A percentile compares a stretch with the other conserved stretches of the same genome.
Conservation (phyloP, 2,113 vertebrate genomes). For the Cairina moschata region DNA sequence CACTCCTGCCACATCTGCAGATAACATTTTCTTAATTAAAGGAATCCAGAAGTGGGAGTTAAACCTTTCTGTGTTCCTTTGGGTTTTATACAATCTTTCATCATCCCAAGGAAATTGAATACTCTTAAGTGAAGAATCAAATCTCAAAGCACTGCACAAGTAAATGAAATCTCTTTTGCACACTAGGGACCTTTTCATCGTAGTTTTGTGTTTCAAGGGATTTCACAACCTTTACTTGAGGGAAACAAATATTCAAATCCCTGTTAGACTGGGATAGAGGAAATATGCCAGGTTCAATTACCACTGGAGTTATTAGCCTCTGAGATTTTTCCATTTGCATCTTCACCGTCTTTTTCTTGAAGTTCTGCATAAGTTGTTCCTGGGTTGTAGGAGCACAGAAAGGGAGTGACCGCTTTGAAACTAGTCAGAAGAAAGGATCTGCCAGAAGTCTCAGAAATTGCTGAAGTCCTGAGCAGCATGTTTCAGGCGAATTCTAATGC, state of each 20-base stretch:
- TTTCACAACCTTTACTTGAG: slow-evolving; percentile 62
- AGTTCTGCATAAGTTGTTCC: not conserved
- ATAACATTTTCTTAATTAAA: not conserved
- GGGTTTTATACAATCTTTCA: slow-evolving; percentile 45
- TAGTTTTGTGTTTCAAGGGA: slow-evolving; percentile 57
- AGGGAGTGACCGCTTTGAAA: not conserved
- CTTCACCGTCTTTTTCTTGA: not conserved
- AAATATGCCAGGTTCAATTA: slow-evolving; percentile 59
- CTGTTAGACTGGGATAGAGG: slow-evolving; percentile 37
- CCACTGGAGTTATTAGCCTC: not conserved
- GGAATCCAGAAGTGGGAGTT: slow-evolving; percentile 20
- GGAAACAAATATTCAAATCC: slow-evolving; percentile 71
- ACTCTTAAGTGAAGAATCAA: slow-evolving; percentile 47
- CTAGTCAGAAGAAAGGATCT: not conserved
- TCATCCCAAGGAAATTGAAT: slow-evolving; percentile 39
- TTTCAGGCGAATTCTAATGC: not conserved
- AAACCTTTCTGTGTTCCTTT: slow-evolving; percentile 33
- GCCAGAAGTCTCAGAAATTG: not conserved
- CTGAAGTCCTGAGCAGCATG: not conserved
- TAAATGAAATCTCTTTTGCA: slow-evolving; percentile 45
- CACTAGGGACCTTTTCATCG: slow-evolving; percentile 52
- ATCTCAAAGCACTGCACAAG: slow-evolving; percentile 56
- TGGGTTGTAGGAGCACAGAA: not conserved
- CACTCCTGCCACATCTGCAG: not conserved
- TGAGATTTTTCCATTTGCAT: not conserved